phyloP scores from a whole-genome alignment of 2,113 vertebrate genomes.

The Calyptommatus sinebrachiatus region DNA sequence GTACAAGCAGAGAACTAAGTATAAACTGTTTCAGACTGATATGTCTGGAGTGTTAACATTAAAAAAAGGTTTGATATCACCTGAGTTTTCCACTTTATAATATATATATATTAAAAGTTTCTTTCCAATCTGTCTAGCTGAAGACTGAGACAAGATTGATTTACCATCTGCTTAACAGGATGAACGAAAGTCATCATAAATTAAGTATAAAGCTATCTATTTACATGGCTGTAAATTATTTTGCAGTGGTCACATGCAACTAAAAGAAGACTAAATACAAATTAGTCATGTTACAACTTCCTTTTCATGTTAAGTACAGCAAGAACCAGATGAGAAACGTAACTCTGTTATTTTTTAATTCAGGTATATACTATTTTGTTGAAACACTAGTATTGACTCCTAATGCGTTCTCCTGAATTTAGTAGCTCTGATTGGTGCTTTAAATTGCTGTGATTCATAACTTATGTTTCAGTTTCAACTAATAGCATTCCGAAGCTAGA shows the following conservation, averaged over 20 bases:
- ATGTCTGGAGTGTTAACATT: not conserved
- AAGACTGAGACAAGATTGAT: not conserved
- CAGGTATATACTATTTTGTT: constrained; percentile 10
- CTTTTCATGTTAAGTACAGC: not conserved
- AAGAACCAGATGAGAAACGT: constrained; percentile 18
- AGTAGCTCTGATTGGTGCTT: not conserved
- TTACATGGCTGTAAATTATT: not conserved
- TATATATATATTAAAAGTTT: not conserved
- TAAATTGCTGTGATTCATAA: not conserved
- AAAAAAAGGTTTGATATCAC: not conserved
- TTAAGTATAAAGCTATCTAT: not conserved
- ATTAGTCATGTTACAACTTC: not conserved
- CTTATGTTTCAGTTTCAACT: not conserved
- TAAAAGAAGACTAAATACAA: not conserved
- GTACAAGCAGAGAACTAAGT: not conserved
- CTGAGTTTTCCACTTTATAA: not conserved
- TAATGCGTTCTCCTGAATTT: not conserved
- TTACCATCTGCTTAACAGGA: rapidly evolving
- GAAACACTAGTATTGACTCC: not conserved
- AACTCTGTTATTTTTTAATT: constrained; percentile 36
- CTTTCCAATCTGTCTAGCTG: not conserved
- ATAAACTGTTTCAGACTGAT: not conserved
- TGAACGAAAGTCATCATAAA: not conserved
- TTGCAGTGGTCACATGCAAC: not conserved
- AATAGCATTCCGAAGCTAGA: not conserved